These are phyloP conservation scores for Sebastes paucispinis DNA, from an alignment of 2,797 vertebrate genomes.

Conservation along the genomic window DNA sequence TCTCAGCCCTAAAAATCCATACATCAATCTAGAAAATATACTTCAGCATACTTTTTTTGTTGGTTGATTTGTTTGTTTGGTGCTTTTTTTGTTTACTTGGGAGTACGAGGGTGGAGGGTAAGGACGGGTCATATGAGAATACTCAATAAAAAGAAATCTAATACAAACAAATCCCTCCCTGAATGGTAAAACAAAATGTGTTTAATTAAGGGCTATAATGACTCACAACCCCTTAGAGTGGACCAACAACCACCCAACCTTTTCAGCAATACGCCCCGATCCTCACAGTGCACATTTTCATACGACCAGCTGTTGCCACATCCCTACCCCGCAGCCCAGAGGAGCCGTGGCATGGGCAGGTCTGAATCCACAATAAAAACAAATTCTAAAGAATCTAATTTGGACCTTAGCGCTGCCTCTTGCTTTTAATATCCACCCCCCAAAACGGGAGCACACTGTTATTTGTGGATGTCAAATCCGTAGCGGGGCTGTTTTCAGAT, in stretches of 20 bases:
- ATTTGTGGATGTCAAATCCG: constrained; percentile 30
- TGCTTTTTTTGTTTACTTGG: neutral
- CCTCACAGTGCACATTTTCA: constrained; percentile 11
- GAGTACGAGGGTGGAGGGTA: neutral
- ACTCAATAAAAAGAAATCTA: neutral
- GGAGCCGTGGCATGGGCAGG: neutral
- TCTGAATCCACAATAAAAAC: constrained; percentile 44
- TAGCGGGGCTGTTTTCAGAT: constrained; percentile 33
- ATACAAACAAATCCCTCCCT: neutral
- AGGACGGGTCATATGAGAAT: neutral
- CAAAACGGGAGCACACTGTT: constrained; percentile 17
- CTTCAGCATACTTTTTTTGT: neutral
- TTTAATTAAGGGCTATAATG: neutral
- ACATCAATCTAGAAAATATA: too few species aligned
- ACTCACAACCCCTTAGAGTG: constrained; percentile 4
- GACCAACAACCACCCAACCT: neutral
- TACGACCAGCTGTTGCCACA: constrained; percentile 42
- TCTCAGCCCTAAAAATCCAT: too few species aligned
- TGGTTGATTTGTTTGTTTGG: neutral
- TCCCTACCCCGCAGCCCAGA: neutral
- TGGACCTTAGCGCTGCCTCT: constrained; percentile 32
- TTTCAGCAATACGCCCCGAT: neutral
- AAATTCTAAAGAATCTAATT: constrained; percentile 48
- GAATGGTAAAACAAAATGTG: neutral
- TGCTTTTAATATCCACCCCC: constrained; percentile 47